Conservation (phyloP, 2,888 invertebrate species). For the Gibbula magus region DNA sequence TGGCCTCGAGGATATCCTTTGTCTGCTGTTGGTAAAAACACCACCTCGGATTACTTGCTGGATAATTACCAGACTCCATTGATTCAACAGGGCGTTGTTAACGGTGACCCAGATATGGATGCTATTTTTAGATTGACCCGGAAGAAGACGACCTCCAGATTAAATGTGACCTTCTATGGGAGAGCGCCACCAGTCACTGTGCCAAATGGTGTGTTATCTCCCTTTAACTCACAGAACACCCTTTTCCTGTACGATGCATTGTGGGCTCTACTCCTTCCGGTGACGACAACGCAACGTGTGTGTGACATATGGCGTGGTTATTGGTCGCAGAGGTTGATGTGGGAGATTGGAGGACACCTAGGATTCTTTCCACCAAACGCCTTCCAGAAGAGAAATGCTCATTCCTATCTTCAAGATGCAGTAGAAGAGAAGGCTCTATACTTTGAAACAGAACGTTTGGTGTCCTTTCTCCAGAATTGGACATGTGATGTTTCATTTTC, state of each 20-base stretch:
- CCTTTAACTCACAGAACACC: conserved; percentile 66
- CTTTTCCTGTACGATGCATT: conserved; percentile 56
- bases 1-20: conserved; percentile 67
- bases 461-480: conserved; percentile 45
- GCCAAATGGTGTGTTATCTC: conserved; percentile 50
- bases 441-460: not conserved
- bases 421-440: conserved; percentile 38
- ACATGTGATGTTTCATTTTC: conserved; percentile 37
- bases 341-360: conserved; percentile 50
- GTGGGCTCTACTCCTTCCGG: conserved; percentile 58
- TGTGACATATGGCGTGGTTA: conserved; percentile 65
- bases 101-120: conserved; percentile 66
- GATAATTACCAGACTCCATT: conserved; percentile 39
- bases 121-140: conserved; percentile 62
- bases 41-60: conserved; percentile 27
- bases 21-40: conserved; percentile 33
- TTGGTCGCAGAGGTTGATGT: conserved; percentile 59
- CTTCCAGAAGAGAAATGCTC: conserved; percentile 49
- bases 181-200: conserved; percentile 55
- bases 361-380: conserved; percentile 52
- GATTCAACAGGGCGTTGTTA: conserved; percentile 61
- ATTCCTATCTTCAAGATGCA: conserved; percentile 50
- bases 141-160: conserved; percentile 24
- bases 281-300: conserved; percentile 50
- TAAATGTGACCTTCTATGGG: conserved; percentile 53